Evolutionary conservation across 2,797 vertebrate genomes (phyloP).

Genomic region (Petrocephalus schoutedeni): DNA sequence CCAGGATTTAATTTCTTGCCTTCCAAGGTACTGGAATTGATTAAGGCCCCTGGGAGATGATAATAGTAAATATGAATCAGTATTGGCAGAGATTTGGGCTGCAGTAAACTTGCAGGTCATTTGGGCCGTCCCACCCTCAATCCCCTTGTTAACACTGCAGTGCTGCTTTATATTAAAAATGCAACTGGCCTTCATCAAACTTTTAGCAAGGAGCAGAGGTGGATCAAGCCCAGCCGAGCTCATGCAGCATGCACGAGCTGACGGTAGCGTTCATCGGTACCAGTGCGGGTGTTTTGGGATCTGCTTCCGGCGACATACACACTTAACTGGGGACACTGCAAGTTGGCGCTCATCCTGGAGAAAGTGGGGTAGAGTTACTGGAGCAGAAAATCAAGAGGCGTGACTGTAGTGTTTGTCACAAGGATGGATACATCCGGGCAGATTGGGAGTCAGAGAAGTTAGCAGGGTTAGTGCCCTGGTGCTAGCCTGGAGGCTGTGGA

Average conservation of each 20-base stretch:
- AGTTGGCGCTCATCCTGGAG: not conserved
- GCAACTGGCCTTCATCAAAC: not conserved
- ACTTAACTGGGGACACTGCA: not conserved
- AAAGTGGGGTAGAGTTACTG: conserved; percentile 3
- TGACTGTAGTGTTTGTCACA: not conserved
- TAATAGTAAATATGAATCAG: not conserved
- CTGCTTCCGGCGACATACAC: not conserved
- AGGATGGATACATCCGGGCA: not conserved
- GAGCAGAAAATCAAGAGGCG: not conserved
- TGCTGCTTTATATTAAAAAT: not conserved
- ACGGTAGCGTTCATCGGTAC: not conserved
- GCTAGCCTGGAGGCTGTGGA: not conserved
- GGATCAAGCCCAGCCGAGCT: not conserved
- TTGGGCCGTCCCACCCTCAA: not conserved
- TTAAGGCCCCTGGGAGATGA: not conserved
- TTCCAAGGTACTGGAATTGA: not conserved
- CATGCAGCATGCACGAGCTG: not conserved
- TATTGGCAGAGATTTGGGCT: not conserved
- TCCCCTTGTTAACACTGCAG: not conserved
- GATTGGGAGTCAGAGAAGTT: not conserved
- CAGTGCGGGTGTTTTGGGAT: not conserved
- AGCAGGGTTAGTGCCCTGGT: not conserved
- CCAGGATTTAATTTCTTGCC: not conserved
- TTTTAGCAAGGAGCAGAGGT: not conserved
- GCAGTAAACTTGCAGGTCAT: not conserved